These are phyloP conservation scores for Eleginops maclovinus DNA, from an alignment of 2,113 vertebrate species.

Conservation along the genomic window DNA sequence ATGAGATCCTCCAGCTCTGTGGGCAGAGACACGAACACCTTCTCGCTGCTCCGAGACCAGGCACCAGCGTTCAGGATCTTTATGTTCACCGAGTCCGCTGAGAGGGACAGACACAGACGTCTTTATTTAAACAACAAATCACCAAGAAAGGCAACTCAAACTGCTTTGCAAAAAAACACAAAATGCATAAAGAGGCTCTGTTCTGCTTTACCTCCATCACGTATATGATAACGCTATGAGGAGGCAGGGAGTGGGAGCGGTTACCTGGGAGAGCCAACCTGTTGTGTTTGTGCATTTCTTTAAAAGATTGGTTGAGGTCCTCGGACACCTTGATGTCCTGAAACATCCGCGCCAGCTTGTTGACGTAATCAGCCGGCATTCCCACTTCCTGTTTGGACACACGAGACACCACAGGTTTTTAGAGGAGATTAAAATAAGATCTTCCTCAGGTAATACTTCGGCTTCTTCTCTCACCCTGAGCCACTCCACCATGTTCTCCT, in stretches of 20 bases:
- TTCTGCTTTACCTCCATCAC: no score
- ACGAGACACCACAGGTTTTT: conserved; percentile 2
- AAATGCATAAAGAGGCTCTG: no score
- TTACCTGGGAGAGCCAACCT: conserved; percentile 96
- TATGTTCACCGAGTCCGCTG: conserved; percentile 99
- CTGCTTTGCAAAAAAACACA: no score
- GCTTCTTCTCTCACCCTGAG: conserved; percentile 88
- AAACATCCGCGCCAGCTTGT: conserved; percentile 99
- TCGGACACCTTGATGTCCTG: conserved; percentile 99
- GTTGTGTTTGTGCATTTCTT: conserved; percentile 99
- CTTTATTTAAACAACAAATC: no score
- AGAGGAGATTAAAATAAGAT: background rate
- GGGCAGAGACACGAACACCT: conserved; percentile 97
- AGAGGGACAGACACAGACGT: background rate
- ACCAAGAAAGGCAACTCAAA: no score
- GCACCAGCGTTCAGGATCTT: conserved; percentile 99
- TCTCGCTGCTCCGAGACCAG: conserved; percentile 98
- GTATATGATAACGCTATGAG: no score
- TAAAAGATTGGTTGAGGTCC: conserved; percentile 98
- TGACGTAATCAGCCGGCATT: conserved; percentile 99
- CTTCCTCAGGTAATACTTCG: background rate
- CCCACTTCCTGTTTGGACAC: conserved; percentile 91
- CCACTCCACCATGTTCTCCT: conserved; percentile 99
- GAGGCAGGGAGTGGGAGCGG: no score
- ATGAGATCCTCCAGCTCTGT: conserved; percentile 98